A percentile compares a stretch with the other conserved stretches of the same genome.
Evolutionary conservation across 2,797 vertebrate species (phyloP).

Genomic region (Macrochelys suwanniensis): DNA sequence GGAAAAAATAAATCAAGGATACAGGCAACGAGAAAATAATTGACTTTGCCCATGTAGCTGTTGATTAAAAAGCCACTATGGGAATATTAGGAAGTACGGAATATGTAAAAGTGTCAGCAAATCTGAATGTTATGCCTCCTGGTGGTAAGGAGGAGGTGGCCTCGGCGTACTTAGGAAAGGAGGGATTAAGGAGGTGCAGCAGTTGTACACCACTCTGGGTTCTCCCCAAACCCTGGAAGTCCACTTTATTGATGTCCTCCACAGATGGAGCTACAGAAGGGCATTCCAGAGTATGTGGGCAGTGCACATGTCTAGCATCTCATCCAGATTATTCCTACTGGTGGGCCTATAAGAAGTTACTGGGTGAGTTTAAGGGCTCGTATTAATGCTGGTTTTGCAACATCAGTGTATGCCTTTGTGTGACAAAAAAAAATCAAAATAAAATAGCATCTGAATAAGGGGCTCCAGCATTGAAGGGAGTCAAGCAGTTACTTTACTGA

Average conservation of each 20-base stretch:
- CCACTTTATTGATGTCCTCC: neutral
- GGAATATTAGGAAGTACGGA: neutral
- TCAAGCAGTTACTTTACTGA: neutral
- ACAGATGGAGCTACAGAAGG: neutral
- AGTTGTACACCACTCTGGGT: neutral
- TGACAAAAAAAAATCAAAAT: neutral
- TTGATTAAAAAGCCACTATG: neutral
- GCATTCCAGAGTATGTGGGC: neutral
- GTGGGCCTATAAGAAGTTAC: neutral
- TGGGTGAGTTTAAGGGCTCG: neutral
- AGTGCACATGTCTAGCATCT: neutral
- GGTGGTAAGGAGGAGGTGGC: neutral
- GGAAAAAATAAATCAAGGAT: neutral
- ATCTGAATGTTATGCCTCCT: neutral
- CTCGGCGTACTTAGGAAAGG: neutral
- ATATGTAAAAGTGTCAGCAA: rapidly evolving
- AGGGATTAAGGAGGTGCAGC: rapidly evolving
- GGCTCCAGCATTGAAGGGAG: neutral
- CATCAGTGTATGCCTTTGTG: neutral
- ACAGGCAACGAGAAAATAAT: neutral
- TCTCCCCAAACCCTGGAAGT: neutral
- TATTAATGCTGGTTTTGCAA: neutral
- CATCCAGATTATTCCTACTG: neutral
- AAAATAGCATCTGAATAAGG: neutral
- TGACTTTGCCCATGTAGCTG: neutral